Percentiles rank a stretch among this genome's conserved stretches.
Conservation (phyloP, 2,888 invertebrate species). For the Blera fallax region DNA sequence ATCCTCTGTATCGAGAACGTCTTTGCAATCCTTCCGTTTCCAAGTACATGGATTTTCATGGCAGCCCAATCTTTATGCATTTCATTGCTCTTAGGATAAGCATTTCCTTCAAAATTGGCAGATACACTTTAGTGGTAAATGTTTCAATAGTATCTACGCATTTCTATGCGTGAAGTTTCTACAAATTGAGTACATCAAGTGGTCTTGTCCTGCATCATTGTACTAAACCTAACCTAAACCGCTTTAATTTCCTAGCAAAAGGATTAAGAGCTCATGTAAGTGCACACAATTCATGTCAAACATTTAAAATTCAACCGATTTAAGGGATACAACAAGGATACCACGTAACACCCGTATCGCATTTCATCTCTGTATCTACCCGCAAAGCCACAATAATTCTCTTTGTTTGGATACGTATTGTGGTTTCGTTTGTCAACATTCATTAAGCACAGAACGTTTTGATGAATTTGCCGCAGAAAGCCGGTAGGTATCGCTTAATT, state of each 20-base stretch:
- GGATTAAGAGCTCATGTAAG: not conserved
- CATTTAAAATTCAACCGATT: not conserved
- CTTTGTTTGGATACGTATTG: not conserved
- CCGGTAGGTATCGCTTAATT: not conserved
- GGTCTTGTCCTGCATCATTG: too few species aligned
- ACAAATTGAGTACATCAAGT: too few species aligned
- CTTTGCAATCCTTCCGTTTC: too few species aligned
- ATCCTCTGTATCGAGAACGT: too few species aligned
- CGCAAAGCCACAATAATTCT: conserved; percentile 12
- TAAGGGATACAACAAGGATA: not conserved
- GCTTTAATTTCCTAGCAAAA: not conserved
- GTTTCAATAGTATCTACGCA: too few species aligned
- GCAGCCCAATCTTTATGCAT: too few species aligned
- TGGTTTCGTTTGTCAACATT: conserved; percentile 6
- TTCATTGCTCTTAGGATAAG: too few species aligned
- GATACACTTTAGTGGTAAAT: too few species aligned
- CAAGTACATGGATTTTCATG: too few species aligned
- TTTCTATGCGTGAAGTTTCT: too few species aligned
- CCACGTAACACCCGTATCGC: not conserved
- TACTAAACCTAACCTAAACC: too few species aligned
- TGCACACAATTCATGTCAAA: not conserved
- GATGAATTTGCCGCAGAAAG: not conserved
- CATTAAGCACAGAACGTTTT: not conserved
- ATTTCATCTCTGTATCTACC: not conserved
- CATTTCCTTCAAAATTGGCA: too few species aligned